Percentiles rank a stretch among this genome's conserved stretches.
These are phyloP conservation scores for Cyphomyrmex costatus DNA, from an alignment of 1,140 invertebrate genomes.

Conservation along the genomic window DNA sequence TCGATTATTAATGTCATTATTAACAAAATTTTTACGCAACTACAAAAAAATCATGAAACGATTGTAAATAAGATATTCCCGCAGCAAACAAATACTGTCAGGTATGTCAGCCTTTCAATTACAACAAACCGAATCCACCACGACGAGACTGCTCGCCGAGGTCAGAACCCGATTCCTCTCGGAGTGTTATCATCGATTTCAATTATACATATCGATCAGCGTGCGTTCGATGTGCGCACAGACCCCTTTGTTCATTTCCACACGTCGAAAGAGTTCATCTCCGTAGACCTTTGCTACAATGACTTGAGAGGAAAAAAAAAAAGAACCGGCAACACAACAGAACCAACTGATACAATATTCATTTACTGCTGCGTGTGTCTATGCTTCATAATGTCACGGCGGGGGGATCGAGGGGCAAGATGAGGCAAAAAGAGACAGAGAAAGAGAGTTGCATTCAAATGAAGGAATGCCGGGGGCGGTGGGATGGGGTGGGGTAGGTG, in stretches of 20 bases:
- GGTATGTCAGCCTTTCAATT: constrained; percentile 53
- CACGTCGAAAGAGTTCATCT: constrained; percentile 69
- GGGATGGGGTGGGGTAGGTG: constrained; percentile 73
- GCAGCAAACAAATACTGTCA: constrained; percentile 47
- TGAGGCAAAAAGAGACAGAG: constrained; percentile 69
- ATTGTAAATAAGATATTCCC: constrained; percentile 38
- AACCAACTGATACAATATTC: constrained; percentile 78
- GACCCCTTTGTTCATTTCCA: constrained; percentile 66
- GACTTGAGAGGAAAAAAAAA: constrained; percentile 69
- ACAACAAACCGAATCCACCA: constrained; percentile 50
- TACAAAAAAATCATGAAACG: background rate
- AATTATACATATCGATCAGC: constrained; percentile 63
- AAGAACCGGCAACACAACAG: constrained; percentile 73
- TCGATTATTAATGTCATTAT: background rate
- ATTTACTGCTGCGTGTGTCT: constrained; percentile 76
- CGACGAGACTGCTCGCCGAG: constrained; percentile 32
- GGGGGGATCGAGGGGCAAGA: constrained; percentile 58
- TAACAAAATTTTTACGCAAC: background rate
- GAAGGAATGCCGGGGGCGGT: constrained; percentile 80
- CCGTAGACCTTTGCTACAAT: constrained; percentile 68
- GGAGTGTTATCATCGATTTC: constrained; percentile 61
- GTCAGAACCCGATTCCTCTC: constrained; percentile 58
- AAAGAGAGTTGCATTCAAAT: constrained; percentile 80
- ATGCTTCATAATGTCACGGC: constrained; percentile 75
- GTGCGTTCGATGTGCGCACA: constrained; percentile 59